These are phyloP conservation scores for Lobophora halterata DNA, from an alignment of 2,888 invertebrate species.

Conservation along the genomic window DNA sequence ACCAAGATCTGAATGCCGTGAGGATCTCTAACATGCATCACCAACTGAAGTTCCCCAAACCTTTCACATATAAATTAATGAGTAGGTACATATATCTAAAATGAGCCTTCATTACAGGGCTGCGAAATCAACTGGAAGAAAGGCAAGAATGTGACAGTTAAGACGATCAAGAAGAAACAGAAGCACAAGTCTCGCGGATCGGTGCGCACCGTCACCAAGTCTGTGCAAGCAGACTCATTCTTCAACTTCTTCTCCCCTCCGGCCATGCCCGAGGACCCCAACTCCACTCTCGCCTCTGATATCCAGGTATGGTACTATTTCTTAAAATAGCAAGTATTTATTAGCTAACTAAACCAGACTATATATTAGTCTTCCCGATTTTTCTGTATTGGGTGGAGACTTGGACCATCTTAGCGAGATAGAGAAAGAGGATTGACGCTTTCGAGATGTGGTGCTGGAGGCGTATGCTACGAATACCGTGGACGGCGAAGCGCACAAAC, in stretches of 20 bases:
- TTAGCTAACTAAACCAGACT: no score
- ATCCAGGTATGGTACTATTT: conserved; percentile 79
- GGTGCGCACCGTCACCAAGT: conserved; percentile 96
- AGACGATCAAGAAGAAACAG: conserved; percentile 98
- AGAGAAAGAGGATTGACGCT: no score
- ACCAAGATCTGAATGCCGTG: conserved; percentile 68
- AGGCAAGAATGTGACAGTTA: conserved; percentile 97
- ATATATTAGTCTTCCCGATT: no score
- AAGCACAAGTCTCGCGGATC: conserved; percentile 98
- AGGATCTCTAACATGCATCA: conserved; percentile 75
- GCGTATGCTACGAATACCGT: no score
- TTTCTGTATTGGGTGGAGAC: no score
- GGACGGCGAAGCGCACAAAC: no score
- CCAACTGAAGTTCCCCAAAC: conserved; percentile 59
- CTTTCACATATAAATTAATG: neutral
- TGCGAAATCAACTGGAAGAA: conserved; percentile 98
- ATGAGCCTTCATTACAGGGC: conserved; percentile 75
- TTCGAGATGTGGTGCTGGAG: no score
- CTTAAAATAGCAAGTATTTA: no score
- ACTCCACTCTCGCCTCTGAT: conserved; percentile 93
- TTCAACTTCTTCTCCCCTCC: conserved; percentile 99
- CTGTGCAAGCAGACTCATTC: conserved; percentile 98
- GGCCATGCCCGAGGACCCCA: conserved; percentile 88
- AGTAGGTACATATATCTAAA: neutral
- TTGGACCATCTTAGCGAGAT: no score